Conservation (phyloP, 2,888 invertebrate genomes). For the Sisyra terminalis region DNA sequence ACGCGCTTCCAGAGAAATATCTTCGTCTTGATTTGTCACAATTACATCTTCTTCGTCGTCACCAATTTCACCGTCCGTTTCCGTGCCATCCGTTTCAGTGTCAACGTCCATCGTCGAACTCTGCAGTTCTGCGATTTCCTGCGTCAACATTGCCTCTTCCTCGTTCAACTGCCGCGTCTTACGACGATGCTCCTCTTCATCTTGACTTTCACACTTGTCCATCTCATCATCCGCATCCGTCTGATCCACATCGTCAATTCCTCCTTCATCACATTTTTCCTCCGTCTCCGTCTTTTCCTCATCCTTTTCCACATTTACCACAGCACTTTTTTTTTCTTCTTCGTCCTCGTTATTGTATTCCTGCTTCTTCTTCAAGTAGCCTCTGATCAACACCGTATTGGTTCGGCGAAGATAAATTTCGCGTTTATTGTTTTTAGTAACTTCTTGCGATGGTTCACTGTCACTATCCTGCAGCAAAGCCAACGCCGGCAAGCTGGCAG, state of each 20-base stretch:
- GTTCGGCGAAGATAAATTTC: conserved; percentile 5
- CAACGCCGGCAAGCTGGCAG: conserved; percentile 63
- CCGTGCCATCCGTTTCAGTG: conserved; percentile 67
- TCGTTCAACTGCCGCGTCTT: conserved; percentile 47
- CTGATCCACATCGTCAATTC: background rate
- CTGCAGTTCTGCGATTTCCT: conserved; percentile 59
- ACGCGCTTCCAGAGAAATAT: conserved; percentile 42
- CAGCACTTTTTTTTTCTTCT: conserved; percentile 5
- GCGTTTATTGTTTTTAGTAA: background rate
- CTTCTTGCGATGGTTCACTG: conserved; percentile 9
- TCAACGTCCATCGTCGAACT: conserved; percentile 60
- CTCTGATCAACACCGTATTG: conserved; percentile 4
- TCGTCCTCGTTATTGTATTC: background rate
- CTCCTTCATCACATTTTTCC: background rate
- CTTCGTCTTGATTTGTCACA: conserved; percentile 24
- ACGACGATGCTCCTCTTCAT: conserved; percentile 53
- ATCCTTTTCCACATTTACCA: background rate
- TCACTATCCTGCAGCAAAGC: conserved; percentile 26
- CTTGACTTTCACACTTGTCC: conserved; percentile 34
- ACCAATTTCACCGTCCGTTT: conserved; percentile 46
- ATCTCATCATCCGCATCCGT: conserved; percentile 23
- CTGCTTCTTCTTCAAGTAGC: background rate
- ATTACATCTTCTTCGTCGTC: conserved; percentile 22
- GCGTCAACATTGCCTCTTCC: conserved; percentile 57
- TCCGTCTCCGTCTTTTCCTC: background rate